phyloP scores from a whole-genome alignment of 2,113 vertebrate genomes.

The Mastomys coucha region DNA sequence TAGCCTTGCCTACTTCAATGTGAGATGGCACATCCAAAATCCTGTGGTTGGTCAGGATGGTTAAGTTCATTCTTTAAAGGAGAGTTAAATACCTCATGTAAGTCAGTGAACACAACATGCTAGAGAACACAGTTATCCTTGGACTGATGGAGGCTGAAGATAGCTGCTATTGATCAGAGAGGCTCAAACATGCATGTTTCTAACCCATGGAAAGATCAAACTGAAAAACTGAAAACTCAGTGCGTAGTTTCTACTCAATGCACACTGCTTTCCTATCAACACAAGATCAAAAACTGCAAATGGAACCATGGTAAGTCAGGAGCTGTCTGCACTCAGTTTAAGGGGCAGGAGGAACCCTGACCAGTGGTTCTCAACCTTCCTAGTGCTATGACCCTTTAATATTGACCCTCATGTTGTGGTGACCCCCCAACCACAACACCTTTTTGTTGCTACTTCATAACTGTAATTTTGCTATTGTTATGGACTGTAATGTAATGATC shows the following conservation, averaged over 20 bases:
- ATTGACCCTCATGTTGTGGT: background rate
- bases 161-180: background rate
- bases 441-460: background rate
- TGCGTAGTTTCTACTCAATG: background rate
- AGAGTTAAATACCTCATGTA: background rate
- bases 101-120: no score
- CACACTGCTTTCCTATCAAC: background rate
- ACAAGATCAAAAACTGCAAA: background rate
- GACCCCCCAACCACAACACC: background rate
- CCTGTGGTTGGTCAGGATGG: background rate
- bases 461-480: background rate
- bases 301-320: background rate
- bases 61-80: background rate
- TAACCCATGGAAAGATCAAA: background rate
- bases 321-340: background rate
- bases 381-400: background rate
- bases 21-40: background rate
- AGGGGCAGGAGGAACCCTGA: background rate
- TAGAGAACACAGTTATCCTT: no score
- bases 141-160: background rate
- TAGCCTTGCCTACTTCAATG: no score
- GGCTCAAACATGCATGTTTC: no score
- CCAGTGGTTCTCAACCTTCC: background rate
- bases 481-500: background rate
- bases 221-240: background rate